Evolutionary conservation across 2,113 vertebrate species (phyloP).

Genomic region (Coptodon rendalli): DNA sequence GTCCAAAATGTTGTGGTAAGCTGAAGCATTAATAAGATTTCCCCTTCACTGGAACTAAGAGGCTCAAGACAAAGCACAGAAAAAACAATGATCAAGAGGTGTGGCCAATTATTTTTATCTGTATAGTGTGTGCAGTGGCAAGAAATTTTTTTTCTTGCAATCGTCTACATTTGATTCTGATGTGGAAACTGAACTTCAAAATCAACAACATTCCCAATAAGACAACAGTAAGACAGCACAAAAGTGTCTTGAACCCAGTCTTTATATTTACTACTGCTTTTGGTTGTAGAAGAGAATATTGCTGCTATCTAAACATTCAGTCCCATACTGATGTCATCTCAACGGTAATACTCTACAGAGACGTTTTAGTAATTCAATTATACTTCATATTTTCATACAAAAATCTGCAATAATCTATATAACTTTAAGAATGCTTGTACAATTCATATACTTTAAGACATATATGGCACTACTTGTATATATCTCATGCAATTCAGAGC

Average conservation of each 20-base stretch:
- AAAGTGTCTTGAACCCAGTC: neutral
- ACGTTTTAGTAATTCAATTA: neutral
- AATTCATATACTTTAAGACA: neutral
- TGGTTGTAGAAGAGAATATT: neutral
- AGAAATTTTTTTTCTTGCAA: neutral
- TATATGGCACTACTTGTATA: neutral
- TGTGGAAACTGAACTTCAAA: neutral
- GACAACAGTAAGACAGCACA: neutral
- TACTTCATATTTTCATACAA: neutral
- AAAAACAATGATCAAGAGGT: neutral
- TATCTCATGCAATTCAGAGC: neutral
- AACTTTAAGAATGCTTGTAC: neutral
- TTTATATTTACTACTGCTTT: neutral
- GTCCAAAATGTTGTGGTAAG: neutral
- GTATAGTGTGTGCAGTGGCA: neutral
- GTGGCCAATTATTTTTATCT: neutral
- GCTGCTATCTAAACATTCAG: neutral
- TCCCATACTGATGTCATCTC: neutral
- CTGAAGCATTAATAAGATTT: neutral
- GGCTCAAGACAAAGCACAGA: neutral
- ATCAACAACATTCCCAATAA: neutral
- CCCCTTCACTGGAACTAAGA: neutral
- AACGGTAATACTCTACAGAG: neutral
- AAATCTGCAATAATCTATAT: neutral
- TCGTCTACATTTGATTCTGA: neutral